These are phyloP conservation scores for Cisticola juncidis DNA, from an alignment of 2,113 vertebrate species.

Conservation along the genomic window DNA sequence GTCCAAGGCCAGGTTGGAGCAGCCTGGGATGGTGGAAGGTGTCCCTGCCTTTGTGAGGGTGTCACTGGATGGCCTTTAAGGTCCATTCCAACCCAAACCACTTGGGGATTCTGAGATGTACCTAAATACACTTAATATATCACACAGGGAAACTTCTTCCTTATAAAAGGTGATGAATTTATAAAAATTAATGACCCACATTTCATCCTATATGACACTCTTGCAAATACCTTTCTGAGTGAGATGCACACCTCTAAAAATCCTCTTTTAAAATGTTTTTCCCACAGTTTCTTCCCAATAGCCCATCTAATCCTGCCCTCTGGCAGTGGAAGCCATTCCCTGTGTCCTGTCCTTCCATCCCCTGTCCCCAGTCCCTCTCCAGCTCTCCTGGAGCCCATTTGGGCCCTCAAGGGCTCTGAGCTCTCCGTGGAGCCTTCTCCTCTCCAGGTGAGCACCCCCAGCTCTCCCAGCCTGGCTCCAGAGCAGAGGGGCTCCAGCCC, in stretches of 20 bases:
- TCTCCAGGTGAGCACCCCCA: neutral
- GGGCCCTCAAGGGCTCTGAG: neutral
- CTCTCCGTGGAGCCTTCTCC: neutral
- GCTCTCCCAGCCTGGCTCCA: neutral
- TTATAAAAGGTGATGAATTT: neutral
- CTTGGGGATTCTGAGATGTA: neutral
- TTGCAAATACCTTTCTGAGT: neutral
- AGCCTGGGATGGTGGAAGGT: rapidly evolving
- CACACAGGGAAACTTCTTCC: neutral
- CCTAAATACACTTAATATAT: rapidly evolving
- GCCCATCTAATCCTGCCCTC: rapidly evolving
- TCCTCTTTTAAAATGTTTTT: neutral
- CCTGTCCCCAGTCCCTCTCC: neutral
- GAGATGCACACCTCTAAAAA: neutral
- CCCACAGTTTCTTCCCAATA: neutral
- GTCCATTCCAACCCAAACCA: neutral
- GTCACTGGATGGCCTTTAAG: neutral
- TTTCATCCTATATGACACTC: neutral
- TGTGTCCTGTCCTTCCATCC: neutral
- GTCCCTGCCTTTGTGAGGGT: neutral
- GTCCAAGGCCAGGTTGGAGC: neutral
- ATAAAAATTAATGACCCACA: neutral
- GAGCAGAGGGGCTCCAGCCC: neutral
- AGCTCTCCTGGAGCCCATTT: neutral
- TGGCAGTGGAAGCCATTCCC: neutral